phyloP scores from a whole-genome alignment of 2,888 invertebrate species.

The Drosophila neutralis region DNA sequence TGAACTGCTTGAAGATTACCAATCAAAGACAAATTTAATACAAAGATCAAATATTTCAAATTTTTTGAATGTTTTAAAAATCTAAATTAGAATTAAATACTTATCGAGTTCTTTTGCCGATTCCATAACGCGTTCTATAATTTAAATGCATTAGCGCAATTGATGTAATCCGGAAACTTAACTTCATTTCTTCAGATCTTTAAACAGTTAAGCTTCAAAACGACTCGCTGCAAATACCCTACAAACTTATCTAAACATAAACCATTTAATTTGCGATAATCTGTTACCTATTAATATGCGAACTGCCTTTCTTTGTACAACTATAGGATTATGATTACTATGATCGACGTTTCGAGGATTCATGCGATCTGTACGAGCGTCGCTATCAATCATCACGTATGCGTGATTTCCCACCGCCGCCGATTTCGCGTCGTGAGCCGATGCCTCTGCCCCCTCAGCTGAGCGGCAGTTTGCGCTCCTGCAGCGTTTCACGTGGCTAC shows the following conservation, averaged over 20 bases:
- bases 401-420: constrained; percentile 88
- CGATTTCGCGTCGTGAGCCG: constrained; percentile 90
- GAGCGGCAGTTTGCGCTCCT: constrained; percentile 85
- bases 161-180: neutral
- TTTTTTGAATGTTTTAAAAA: neutral
- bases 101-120: neutral
- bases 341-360: constrained; percentile 92
- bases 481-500: constrained; percentile 87
- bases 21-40: neutral
- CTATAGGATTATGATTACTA: constrained; percentile 89
- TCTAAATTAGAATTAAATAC: neutral
- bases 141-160: neutral
- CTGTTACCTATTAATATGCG: neutral
- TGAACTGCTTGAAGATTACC: constrained; percentile 27
- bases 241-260: constrained; percentile 8
- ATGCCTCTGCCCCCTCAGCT: constrained; percentile 91
- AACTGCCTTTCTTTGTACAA: constrained; percentile 18
- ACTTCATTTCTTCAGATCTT: neutral
- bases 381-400: constrained; percentile 88
- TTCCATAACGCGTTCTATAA: neutral
- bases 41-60: neutral
- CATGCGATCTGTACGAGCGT: constrained; percentile 92
- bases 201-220: constrained; percentile 43
- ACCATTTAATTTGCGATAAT: neutral
- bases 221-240: constrained; percentile 45